Percentiles rank a stretch among this genome's conserved stretches.
phyloP scores from a whole-genome alignment of 2,113 vertebrate genomes.

The Barbus barbus region DNA sequence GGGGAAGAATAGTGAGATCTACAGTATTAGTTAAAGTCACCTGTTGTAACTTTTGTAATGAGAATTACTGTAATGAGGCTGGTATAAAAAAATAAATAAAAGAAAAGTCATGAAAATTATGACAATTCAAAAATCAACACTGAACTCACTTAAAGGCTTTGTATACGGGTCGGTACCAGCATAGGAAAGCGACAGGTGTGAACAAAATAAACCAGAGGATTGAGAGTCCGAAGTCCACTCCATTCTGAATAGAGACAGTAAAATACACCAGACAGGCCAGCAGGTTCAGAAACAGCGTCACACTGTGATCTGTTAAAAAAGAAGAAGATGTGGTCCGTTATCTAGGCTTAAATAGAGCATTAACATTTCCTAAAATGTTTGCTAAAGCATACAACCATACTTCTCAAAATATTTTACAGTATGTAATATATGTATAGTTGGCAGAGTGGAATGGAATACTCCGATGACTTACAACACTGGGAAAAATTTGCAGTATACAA shows the following conservation, averaged over 20 bases:
- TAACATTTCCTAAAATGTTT: not conserved
- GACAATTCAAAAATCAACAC: not conserved
- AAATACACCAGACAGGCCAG: slow-evolving; percentile 93
- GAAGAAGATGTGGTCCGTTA: not conserved
- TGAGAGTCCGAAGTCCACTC: slow-evolving; percentile 90
- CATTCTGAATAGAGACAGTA: slow-evolving; percentile 54
- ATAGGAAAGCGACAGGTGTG: slow-evolving; percentile 92
- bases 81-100: not conserved
- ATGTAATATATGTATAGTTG: not conserved
- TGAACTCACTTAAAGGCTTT: slow-evolving; percentile 90
- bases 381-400: not conserved
- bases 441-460: not conserved
- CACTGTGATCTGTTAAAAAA: slow-evolving; percentile 81
- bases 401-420: not conserved
- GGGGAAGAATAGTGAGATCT: not conserved
- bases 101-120: no score
- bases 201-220: slow-evolving; percentile 97
- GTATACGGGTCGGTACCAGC: slow-evolving; percentile 97
- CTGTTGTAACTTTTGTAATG: not conserved
- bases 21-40: not conserved
- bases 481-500: not conserved
- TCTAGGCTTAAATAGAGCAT: not conserved
- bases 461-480: not conserved
- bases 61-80: not conserved
- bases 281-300: slow-evolving; percentile 91